Percentiles rank a stretch among this genome's conserved stretches.
Evolutionary conservation across 2,113 vertebrate species (phyloP).

Genomic region (Rhynchopsitta pachyrhyncha): DNA sequence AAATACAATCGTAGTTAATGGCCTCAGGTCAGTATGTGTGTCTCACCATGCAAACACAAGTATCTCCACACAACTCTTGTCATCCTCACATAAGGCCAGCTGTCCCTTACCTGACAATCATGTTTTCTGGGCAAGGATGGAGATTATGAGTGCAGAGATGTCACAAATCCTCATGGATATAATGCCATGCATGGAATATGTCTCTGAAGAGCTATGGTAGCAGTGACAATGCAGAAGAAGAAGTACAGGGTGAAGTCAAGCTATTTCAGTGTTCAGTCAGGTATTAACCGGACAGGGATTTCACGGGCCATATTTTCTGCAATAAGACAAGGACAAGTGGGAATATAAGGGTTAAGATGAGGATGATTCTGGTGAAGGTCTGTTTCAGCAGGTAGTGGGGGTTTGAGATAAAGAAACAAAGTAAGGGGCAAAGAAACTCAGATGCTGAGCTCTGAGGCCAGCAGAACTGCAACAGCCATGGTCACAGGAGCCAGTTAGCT

Average conservation of each 20-base stretch:
- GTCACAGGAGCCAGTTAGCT: not conserved
- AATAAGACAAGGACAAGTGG: not conserved
- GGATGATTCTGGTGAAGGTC: not conserved
- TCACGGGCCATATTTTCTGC: not conserved
- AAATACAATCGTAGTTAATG: not conserved
- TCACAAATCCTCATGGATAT: not conserved
- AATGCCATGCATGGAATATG: not conserved
- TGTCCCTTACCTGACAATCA: not conserved
- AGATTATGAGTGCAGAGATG: not conserved
- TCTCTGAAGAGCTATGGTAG: not conserved
- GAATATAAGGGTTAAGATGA: not conserved
- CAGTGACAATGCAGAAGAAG: not conserved
- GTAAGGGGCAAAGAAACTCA: not conserved
- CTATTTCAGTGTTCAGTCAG: not conserved
- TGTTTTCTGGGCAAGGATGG: not conserved
- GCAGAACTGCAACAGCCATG: not conserved
- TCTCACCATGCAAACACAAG: not conserved
- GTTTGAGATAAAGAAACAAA: not conserved
- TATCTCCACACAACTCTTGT: too few species aligned
- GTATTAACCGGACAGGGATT: not conserved
- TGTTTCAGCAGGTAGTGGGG: not conserved
- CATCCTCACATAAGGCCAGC: rapidly evolving
- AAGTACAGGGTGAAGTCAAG: not conserved
- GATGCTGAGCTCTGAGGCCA: not conserved
- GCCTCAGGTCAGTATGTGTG: not conserved